A percentile compares a stretch with the other conserved stretches of the same genome.
Conservation (phyloP, 1,140 invertebrate species). For the Heliconius hewitsoni region DNA sequence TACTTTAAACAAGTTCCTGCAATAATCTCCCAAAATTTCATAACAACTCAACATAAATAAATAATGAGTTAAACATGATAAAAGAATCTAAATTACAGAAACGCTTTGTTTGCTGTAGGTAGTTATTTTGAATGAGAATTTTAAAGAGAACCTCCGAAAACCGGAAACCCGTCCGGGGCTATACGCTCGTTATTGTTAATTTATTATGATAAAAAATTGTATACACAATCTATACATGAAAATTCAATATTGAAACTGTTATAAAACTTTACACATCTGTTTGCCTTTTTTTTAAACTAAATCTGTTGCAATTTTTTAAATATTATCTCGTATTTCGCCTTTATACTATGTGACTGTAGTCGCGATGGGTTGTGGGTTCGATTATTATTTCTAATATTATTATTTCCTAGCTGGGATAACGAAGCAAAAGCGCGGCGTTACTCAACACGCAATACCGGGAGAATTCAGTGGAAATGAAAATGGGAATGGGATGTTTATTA, state of each 20-base stretch:
- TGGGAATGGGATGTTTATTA: too few species aligned
- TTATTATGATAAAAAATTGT: constrained; percentile 47
- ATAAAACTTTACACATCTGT: neutral
- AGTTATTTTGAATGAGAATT: constrained; percentile 31
- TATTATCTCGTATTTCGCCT: too few species aligned
- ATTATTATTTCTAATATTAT: too few species aligned
- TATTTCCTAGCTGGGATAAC: too few species aligned
- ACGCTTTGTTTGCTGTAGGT: constrained; percentile 24
- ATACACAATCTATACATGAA: constrained; percentile 7
- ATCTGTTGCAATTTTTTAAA: neutral
- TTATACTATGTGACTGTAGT: too few species aligned
- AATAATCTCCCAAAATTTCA: neutral
- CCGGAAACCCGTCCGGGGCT: constrained; percentile 40
- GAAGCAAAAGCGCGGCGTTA: too few species aligned
- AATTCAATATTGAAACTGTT: constrained; percentile 12
- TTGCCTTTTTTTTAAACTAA: neutral
- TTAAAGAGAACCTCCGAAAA: constrained; percentile 39
- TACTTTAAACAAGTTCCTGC: neutral
- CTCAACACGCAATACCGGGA: too few species aligned
- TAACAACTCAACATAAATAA: constrained; percentile 16
- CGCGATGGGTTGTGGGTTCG: too few species aligned
- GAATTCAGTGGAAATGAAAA: too few species aligned
- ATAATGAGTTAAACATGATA: constrained; percentile 32
- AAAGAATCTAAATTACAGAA: constrained; percentile 36
- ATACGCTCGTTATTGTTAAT: constrained; percentile 48